These are phyloP conservation scores for Drosophila ficusphila DNA, from an alignment of 1,140 invertebrate genomes.

Conservation along the genomic window DNA sequence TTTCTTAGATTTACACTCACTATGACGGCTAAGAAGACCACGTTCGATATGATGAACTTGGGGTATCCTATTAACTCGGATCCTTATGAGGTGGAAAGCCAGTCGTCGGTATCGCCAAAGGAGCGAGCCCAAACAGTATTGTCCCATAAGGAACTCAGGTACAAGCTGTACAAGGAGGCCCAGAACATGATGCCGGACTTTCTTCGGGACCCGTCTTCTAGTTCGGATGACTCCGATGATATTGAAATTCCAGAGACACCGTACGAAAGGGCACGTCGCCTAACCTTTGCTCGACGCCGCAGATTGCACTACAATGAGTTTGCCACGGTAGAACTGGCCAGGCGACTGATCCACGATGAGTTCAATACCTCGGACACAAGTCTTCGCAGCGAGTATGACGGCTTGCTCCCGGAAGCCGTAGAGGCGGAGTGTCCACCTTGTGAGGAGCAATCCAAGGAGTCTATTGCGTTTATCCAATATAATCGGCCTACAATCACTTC, in stretches of 20 bases:
- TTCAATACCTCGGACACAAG: not conserved
- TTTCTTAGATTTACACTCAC: too few species aligned
- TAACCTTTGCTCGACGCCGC: constrained; percentile 24
- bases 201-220: constrained; percentile 1
- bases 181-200: not conserved
- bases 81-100: not conserved
- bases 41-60: constrained; percentile 19
- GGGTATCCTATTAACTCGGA: constrained; percentile 1
- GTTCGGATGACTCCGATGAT: constrained; percentile 18
- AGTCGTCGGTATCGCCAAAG: fast-evolving
- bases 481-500: not conserved
- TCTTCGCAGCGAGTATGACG: not conserved
- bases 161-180: not conserved
- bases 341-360: constrained; percentile 30
- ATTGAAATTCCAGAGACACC: constrained; percentile 9
- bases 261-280: constrained; percentile 13
- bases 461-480: not conserved
- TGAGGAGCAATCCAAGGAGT: not conserved
- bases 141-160: not conserved
- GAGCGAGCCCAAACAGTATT: not conserved
- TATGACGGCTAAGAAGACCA: not conserved
- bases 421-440: constrained; percentile 10
- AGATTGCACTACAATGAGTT: constrained; percentile 38
- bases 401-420: not conserved
- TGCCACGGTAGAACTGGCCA: constrained; percentile 17